These are phyloP conservation scores for Candidula unifasciata DNA, from an alignment of 2,888 invertebrate species.

Conservation along the genomic window DNA sequence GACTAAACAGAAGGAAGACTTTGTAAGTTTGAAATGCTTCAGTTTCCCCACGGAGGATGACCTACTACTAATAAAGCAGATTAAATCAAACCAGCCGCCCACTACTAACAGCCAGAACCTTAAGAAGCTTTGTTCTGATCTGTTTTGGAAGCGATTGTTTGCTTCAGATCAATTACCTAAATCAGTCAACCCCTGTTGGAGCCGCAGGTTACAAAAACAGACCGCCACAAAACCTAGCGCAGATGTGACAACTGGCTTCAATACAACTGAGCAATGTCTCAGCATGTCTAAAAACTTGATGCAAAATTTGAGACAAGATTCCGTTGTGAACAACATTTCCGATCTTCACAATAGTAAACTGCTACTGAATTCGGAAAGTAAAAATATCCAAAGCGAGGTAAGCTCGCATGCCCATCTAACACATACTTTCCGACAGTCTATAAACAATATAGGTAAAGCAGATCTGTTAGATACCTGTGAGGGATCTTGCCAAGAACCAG, in stretches of 20 bases:
- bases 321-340: not conserved
- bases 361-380: not conserved
- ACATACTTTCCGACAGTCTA: not conserved
- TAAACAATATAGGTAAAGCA: not conserved
- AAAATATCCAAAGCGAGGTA: not conserved
- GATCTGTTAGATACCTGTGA: not conserved
- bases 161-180: not conserved
- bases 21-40: conserved; percentile 14
- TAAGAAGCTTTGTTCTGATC: not conserved
- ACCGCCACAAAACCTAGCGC: not conserved
- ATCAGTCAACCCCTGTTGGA: too few relatives aligned
- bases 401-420: not conserved
- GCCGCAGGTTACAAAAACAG: not conserved
- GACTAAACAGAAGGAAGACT: not conserved
- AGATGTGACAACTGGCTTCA: too few relatives aligned
- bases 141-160: not conserved
- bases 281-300: not conserved
- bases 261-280: not conserved
- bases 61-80: not conserved
- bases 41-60: conserved; percentile 26
- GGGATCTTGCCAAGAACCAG: not conserved
- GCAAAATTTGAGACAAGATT: not conserved
- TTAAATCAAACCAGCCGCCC: not conserved
- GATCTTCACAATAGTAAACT: not conserved
- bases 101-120: not conserved